phyloP scores from a whole-genome alignment of 2,113 vertebrate species.

The Trinectes maculatus region DNA sequence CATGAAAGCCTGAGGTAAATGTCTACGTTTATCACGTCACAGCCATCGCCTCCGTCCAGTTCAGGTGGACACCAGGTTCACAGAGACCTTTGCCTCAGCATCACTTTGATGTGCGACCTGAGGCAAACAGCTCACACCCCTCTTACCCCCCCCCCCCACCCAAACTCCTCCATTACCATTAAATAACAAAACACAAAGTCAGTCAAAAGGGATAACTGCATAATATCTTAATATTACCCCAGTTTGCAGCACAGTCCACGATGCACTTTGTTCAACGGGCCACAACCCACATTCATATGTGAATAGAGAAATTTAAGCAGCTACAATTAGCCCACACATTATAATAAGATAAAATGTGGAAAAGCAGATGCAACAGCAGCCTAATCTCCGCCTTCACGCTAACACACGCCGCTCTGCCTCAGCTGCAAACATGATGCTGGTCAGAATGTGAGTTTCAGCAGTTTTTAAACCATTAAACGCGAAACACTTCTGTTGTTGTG shows the following conservation, averaged over 20 bases:
- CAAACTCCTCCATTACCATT: too few relatives aligned
- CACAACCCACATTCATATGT: too few relatives aligned
- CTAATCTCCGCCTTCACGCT: conserved; percentile 6
- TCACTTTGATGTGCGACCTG: conserved; percentile 65
- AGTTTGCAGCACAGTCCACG: too few relatives aligned
- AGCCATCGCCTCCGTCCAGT: conserved; percentile 38
- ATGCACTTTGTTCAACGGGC: too few relatives aligned
- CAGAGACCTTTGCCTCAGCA: conserved; percentile 58
- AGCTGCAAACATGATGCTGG: not conserved
- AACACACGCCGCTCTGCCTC: conserved; percentile 3
- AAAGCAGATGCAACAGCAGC: not conserved
- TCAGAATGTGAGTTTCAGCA: conserved; percentile 8
- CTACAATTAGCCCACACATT: too few relatives aligned
- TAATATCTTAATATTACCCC: too few relatives aligned
- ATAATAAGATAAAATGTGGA: not conserved
- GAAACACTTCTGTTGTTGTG: not conserved
- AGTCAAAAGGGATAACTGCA: not conserved
- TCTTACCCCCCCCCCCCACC: conserved; percentile 4
- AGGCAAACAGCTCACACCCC: conserved; percentile 30
- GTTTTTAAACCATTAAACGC: not conserved
- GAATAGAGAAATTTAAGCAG: too few relatives aligned
- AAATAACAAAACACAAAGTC: too few relatives aligned
- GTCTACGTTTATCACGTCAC: conserved; percentile 32
- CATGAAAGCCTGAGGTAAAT: conserved; percentile 37
- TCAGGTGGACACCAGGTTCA: conserved; percentile 53